Base-by-base conservation (phyloP, 2,113 vertebrate genomes). In the Nothocercus nigrocapillus region DNA sequence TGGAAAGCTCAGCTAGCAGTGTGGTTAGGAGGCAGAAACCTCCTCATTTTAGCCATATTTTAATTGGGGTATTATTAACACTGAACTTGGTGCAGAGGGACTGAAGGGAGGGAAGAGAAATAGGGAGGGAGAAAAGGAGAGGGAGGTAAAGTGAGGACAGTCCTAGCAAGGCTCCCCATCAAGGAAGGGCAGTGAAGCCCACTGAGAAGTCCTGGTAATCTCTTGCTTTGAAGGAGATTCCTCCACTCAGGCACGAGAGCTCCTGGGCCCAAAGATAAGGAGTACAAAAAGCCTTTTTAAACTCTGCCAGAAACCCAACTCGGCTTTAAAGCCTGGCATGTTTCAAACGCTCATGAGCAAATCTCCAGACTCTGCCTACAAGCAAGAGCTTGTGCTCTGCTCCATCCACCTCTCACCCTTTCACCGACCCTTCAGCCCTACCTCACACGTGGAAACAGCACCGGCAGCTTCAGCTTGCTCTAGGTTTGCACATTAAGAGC, bases 211-310 rank as follows among this genome's bases (percentile, higher is more conserved):
- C 81, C 32, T 64, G 7, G 51, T 54, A 86, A 91, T 70, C 89
- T 94, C 80, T 69, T 49, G n/a, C 84, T 95, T 81, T 67, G 77
- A 73, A 76, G 63, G 27, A 80, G 90, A 87, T 85, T 81, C 81
- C 14, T 3, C 30, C 32, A 90, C 85, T 84, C 69, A 74, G 74
- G 77, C 81, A 34, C 20, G 34, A 74, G n/a, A 87, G 77, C 82
- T 81, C 49, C 73, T 89, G 87, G 66, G 72, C 64, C 36, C 40
- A 5, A 59, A 84, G 89, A 86, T 66, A 88, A 89, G 87, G 69
- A 90, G 81, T 40, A 63, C 8, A 42, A 69, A 85, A 93, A 79
- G 58, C 70, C 38, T 76, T 19, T 59, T 53, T 77, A 51, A 58
- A 38, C 18, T 32, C n/a, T 88, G 86, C 84, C 87, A 70, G 77